Evolutionary conservation across 2,888 invertebrate genomes (phyloP).

Genomic region (Dysmachus trigonus): DNA sequence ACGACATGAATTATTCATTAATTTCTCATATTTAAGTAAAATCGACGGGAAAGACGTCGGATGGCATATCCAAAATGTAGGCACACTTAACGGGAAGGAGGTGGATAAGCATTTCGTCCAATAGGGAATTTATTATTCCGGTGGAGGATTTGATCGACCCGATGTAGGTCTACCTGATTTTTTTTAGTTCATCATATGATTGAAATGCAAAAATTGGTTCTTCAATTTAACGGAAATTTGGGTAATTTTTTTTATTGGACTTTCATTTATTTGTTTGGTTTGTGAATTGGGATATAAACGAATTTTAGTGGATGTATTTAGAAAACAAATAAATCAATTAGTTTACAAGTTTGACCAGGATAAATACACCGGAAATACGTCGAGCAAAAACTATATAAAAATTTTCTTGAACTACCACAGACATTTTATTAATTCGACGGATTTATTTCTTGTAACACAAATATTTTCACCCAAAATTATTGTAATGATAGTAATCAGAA

Average conservation of each 20-base stretch:
- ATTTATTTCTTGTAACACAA: too few species aligned
- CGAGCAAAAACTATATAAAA: too few species aligned
- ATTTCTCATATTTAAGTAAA: slow-evolving; percentile 22
- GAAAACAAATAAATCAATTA: too few species aligned
- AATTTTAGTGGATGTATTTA: too few species aligned
- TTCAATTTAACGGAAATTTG: background rate
- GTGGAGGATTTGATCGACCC: background rate
- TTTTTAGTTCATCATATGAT: background rate
- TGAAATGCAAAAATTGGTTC: background rate
- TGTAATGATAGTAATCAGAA: too few species aligned
- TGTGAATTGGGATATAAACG: too few species aligned
- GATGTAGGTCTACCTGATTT: background rate
- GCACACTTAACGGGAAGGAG: background rate
- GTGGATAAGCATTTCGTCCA: background rate
- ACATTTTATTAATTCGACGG: too few species aligned
- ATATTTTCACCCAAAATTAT: too few species aligned
- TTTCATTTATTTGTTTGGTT: background rate
- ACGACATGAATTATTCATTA: slow-evolving; percentile 9
- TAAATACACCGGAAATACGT: too few species aligned
- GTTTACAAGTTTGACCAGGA: too few species aligned
- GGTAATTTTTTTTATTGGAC: background rate
- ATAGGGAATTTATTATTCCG: background rate
- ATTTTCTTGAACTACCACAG: too few species aligned
- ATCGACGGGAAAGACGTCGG: background rate
- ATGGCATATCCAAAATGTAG: background rate